These are phyloP conservation scores for Philonicus albiceps DNA, from an alignment of 2,888 invertebrate genomes.

Conservation along the genomic window DNA sequence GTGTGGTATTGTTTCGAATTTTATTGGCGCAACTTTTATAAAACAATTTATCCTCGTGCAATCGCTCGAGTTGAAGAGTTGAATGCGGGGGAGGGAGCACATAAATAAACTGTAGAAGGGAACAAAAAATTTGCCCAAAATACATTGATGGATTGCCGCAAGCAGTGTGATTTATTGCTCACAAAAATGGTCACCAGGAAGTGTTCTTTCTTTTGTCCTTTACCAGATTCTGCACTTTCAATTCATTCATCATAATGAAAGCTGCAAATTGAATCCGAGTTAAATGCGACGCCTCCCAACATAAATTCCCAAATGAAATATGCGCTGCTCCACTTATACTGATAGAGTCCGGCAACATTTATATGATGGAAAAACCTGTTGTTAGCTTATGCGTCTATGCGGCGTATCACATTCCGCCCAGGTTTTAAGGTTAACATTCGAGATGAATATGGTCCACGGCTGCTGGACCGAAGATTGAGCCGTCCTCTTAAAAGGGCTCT, in stretches of 20 bases:
- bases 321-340: neutral
- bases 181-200: neutral
- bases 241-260: conserved; percentile 28
- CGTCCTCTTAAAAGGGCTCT: neutral
- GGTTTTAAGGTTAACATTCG: neutral
- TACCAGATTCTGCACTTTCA: conserved; percentile 17
- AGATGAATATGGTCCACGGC: neutral
- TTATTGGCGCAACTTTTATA: neutral
- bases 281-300: neutral
- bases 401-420: neutral
- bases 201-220: neutral
- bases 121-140: conserved; percentile 22
- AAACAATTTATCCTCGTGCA: conserved; percentile 23
- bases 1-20: neutral
- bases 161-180: conserved; percentile 13
- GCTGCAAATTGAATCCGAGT: conserved; percentile 20
- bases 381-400: neutral
- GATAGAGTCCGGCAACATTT: neutral
- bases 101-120: neutral
- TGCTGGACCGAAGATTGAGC: neutral
- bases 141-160: conserved; percentile 28
- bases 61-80: neutral
- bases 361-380: conserved; percentile 21
- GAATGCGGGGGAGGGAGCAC: neutral
- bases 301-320: neutral